A percentile compares a stretch with the other conserved stretches of the same genome.
Evolutionary conservation across 2,113 vertebrate species (phyloP).

Genomic region (Arizona elegans): DNA sequence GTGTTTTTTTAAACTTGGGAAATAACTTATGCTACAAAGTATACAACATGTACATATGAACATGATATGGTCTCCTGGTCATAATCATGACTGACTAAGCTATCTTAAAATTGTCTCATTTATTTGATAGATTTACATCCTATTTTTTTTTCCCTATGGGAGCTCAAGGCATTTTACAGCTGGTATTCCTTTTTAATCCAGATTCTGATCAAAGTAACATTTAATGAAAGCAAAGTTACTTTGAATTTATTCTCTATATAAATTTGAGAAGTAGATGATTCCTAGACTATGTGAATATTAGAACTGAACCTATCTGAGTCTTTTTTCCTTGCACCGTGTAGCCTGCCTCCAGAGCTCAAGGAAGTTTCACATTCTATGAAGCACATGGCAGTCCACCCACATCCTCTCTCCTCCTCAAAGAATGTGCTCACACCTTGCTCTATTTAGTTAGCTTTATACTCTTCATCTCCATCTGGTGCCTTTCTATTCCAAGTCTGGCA

Average conservation of each 20-base stretch:
- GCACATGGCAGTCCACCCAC: slow-evolving; percentile 8
- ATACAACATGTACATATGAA: not conserved
- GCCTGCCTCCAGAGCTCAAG: not conserved
- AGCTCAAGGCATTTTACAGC: not conserved
- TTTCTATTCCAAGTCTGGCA: slow-evolving; percentile 32
- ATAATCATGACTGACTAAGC: not conserved
- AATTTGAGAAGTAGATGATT: not conserved
- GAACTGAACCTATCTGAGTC: not conserved
- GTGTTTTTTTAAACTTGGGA: not conserved
- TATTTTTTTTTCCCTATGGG: not conserved
- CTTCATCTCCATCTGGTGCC: slow-evolving; percentile 33
- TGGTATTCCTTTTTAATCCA: not conserved
- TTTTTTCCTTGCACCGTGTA: accelerated
- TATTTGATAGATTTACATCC: not conserved
- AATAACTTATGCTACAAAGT: not conserved
- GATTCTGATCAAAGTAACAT: not conserved
- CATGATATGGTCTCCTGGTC: not conserved
- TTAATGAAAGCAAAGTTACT: not conserved
- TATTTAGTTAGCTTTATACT: not conserved
- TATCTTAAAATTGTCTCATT: not conserved
- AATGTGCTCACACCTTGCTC: not conserved
- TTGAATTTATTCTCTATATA: not conserved
- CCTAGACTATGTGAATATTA: not conserved
- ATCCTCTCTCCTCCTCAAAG: slow-evolving; percentile 25
- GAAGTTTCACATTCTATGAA: not conserved